Evolutionary conservation across 2,113 vertebrate genomes (phyloP).

Genomic region (Hippopotamus amphibius): DNA sequence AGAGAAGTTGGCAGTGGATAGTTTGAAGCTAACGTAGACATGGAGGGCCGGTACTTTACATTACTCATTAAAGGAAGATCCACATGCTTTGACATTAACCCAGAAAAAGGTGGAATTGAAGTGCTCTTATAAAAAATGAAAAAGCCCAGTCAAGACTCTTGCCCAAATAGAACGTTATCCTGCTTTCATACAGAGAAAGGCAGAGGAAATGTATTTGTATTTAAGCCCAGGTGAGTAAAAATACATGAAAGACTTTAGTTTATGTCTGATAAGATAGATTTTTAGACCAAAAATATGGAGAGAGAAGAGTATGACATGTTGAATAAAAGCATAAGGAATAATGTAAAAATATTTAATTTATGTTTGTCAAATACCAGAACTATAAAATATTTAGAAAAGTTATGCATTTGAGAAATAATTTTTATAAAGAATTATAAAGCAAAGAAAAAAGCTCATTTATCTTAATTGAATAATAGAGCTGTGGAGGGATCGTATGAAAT

Average conservation of each 20-base stretch:
- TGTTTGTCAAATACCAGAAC: neutral
- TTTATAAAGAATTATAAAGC: neutral
- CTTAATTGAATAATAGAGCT: neutral
- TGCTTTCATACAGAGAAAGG: neutral
- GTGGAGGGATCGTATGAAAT: neutral
- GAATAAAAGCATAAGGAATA: neutral
- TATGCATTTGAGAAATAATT: constrained; percentile 15
- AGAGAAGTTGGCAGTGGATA: neutral
- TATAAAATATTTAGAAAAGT: constrained; percentile 24
- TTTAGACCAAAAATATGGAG: constrained; percentile 23
- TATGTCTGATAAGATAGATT: neutral
- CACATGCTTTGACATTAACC: neutral
- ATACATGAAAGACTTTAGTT: neutral
- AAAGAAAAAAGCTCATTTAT: neutral
- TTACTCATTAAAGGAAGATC: neutral
- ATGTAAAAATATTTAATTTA: constrained; percentile 25
- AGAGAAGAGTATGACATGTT: neutral
- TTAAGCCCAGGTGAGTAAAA: neutral
- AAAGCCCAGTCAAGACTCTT: neutral
- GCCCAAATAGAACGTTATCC: neutral
- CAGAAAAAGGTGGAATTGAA: neutral
- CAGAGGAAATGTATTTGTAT: neutral
- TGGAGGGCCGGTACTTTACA: neutral
- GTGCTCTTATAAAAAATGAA: neutral
- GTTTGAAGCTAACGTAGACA: neutral